phyloP scores from a whole-genome alignment of 2,888 invertebrate species.

The Microdon myrmicae region DNA sequence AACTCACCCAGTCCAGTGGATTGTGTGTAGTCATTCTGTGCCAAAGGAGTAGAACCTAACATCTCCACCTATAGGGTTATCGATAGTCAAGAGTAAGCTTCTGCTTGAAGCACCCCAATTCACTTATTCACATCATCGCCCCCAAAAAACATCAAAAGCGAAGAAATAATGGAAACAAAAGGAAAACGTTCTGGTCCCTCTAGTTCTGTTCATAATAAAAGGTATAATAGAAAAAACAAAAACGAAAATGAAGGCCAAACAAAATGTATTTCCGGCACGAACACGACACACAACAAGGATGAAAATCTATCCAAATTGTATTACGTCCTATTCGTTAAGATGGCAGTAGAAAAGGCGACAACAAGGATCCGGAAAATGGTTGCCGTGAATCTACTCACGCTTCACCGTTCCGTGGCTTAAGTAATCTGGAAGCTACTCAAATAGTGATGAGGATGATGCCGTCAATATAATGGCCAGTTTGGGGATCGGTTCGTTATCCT shows the following conservation, averaged over 20 bases:
- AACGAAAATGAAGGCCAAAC: conserved; percentile 2
- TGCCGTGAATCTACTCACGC: conserved; percentile 1
- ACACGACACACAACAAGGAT: conserved; percentile 1
- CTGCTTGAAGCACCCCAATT: conserved; percentile 49
- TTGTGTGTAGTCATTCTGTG: conserved; percentile 48
- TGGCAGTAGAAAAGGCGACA: conserved; percentile 9
- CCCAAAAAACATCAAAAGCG: conserved; percentile 46
- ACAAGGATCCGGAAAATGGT: conserved; percentile 3
- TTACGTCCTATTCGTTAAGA: conserved; percentile 46
- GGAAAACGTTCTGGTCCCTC: conserved; percentile 14
- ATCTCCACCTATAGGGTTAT: background rate
- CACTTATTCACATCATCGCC: conserved; percentile 51
- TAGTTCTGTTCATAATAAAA: too few species aligned
- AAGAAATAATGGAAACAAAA: conserved; percentile 39
- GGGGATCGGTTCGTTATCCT: too few species aligned
- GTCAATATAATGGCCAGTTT: too few species aligned
- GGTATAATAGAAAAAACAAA: background rate
- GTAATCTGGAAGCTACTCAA: conserved; percentile 38
- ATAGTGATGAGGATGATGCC: conserved; percentile 19
- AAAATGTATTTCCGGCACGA: conserved; percentile 19
- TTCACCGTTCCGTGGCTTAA: conserved; percentile 20
- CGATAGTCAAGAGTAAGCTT: conserved; percentile 31
- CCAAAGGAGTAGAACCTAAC: conserved; percentile 14
- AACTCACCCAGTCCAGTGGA: conserved; percentile 41
- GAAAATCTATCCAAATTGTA: conserved; percentile 46